phyloP scores from a whole-genome alignment of 1,140 invertebrate species.

The Heliconius congener region DNA sequence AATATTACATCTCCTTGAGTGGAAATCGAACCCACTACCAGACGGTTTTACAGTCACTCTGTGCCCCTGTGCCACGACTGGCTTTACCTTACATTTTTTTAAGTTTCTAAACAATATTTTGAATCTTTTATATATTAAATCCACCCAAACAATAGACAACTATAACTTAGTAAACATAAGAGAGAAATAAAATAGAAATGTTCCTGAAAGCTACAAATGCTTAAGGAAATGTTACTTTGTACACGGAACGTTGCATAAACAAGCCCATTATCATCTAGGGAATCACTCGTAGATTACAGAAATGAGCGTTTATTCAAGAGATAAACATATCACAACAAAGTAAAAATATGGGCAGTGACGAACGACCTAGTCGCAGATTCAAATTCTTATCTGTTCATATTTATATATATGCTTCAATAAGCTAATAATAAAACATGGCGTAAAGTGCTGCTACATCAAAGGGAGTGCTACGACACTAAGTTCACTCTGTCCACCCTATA shows the following conservation, averaged over 20 bases:
- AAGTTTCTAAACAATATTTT: not conserved
- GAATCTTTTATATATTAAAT: too few relatives aligned
- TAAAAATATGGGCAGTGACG: not conserved
- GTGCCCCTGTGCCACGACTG: too few relatives aligned
- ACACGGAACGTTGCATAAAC: slow-evolving; percentile 16
- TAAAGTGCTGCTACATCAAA: too few relatives aligned
- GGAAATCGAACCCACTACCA: too few relatives aligned
- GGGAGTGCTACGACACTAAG: too few relatives aligned
- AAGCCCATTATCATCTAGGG: slow-evolving; percentile 26
- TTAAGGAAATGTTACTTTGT: slow-evolving; percentile 3
- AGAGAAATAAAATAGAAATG: slow-evolving; percentile 1
- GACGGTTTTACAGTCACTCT: too few relatives aligned
- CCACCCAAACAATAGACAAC: not conserved
- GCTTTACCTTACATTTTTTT: too few relatives aligned
- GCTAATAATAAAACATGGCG: too few relatives aligned
- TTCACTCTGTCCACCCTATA: too few relatives aligned
- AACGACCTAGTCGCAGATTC: too few relatives aligned
- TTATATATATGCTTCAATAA: too few relatives aligned
- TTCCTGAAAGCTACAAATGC: not conserved
- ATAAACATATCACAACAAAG: not conserved
- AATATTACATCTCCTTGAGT: not conserved
- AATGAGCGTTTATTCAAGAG: slow-evolving; percentile 11
- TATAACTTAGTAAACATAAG: not conserved
- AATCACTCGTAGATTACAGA: slow-evolving; percentile 23
- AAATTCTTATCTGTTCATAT: too few relatives aligned